Evolutionary conservation across 2,113 vertebrate genomes (phyloP).

Genomic region (Nipponia nippon): DNA sequence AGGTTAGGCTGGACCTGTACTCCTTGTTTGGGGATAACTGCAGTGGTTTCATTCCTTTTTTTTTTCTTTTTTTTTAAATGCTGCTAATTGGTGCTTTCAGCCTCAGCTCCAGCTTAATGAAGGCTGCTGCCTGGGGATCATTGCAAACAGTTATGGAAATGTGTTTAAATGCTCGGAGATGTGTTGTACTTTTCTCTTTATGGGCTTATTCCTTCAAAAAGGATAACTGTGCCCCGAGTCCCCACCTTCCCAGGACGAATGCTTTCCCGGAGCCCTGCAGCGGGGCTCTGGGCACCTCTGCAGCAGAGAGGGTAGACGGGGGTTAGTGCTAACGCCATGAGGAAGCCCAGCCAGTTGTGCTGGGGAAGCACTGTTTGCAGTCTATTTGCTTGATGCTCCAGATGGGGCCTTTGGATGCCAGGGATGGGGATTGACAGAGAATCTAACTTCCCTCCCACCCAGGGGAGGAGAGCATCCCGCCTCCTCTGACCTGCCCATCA

Average conservation of each 20-base stretch:
- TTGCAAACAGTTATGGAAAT: background rate
- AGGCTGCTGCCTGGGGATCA: conserved; percentile 19
- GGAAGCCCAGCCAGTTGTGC: background rate
- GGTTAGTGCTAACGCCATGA: rapidly evolving
- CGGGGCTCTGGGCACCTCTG: background rate
- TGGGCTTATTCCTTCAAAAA: background rate
- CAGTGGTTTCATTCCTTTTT: background rate
- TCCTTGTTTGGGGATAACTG: background rate
- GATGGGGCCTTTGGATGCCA: background rate
- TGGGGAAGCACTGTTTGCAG: background rate
- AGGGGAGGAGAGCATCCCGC: background rate
- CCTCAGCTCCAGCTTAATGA: background rate
- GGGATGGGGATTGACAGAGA: background rate
- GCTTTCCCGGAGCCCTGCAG: background rate
- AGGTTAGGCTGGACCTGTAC: background rate
- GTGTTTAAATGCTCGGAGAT: background rate
- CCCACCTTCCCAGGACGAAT: background rate
- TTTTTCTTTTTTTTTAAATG: background rate
- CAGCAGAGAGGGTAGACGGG: background rate
- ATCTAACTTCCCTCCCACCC: background rate
- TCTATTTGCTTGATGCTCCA: background rate
- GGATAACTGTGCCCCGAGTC: background rate
- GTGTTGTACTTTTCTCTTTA: background rate
- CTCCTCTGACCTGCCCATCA: background rate
- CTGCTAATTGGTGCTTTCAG: conserved; percentile 16